Percentiles rank a stretch among this genome's conserved stretches.
phyloP scores from a whole-genome alignment of 1,140 invertebrate genomes.

The Drosophila arizonae region DNA sequence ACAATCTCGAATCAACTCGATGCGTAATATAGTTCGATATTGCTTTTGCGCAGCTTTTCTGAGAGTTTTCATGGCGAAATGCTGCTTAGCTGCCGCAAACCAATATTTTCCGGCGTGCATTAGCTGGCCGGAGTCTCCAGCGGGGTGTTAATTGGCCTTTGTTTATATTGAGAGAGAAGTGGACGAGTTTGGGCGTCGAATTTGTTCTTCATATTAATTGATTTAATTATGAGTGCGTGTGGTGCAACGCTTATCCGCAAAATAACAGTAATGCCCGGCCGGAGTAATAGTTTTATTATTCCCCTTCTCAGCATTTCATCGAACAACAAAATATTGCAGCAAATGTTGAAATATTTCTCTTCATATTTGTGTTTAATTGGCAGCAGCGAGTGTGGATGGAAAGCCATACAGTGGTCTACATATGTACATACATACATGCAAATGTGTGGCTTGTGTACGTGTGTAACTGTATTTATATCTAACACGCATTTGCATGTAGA shows the following conservation, averaged over 20 bases:
- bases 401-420: not conserved
- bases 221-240: slow-evolving; percentile 39
- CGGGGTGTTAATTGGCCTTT: slow-evolving; percentile 57
- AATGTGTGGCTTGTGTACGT: not conserved
- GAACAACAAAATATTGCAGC: slow-evolving; percentile 34
- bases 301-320: not conserved
- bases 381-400: slow-evolving; percentile 14
- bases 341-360: slow-evolving; percentile 48
- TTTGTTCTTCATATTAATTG: slow-evolving; percentile 45
- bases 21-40: not conserved
- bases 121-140: slow-evolving; percentile 18
- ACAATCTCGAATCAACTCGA: not conserved
- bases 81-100: slow-evolving; percentile 42
- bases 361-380: slow-evolving; percentile 38
- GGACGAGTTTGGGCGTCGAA: slow-evolving; percentile 1
- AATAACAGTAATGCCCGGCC: not conserved
- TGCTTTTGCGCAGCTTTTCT: slow-evolving; percentile 30
- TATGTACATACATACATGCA: not conserved
- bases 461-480: slow-evolving; percentile 20
- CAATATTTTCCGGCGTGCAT: slow-evolving; percentile 47
- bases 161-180: slow-evolving; percentile 11
- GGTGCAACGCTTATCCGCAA: not conserved
- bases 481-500: slow-evolving; percentile 42
- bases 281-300: not conserved
- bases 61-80: slow-evolving; percentile 18